Conservation (phyloP, 1,140 invertebrate genomes). For the Zaprionus africanus region DNA sequence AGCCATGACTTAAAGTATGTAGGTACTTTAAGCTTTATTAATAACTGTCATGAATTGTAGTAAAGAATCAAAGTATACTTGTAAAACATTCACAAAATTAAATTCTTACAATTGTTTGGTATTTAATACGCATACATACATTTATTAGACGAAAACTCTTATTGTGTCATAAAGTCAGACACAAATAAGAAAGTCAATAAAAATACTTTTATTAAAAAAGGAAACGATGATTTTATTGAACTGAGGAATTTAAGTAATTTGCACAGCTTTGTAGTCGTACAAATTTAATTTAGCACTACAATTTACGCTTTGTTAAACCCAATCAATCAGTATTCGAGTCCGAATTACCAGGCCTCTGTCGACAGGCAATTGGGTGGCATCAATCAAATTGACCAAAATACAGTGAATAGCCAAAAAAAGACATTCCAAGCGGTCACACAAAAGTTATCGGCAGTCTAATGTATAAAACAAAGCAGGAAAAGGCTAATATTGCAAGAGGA, state of each 20-base stretch:
- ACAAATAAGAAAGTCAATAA: too few species aligned
- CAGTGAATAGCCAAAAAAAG: background rate
- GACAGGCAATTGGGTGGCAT: constrained; percentile 36
- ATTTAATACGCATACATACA: too few species aligned
- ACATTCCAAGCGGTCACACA: background rate
- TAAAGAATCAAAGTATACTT: too few species aligned
- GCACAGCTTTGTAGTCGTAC: background rate
- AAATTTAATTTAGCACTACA: background rate
- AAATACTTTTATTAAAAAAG: background rate
- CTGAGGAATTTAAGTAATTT: background rate
- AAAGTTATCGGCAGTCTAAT: background rate
- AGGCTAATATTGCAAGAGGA: background rate
- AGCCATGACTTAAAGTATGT: constrained; percentile 19
- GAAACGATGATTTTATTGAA: background rate
- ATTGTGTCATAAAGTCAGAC: too few species aligned
- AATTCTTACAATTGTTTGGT: too few species aligned
- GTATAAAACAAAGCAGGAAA: background rate
- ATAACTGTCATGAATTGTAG: background rate
- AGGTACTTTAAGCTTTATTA: background rate
- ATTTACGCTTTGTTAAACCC: background rate
- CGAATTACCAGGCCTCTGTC: constrained; percentile 37
- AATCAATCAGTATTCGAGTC: constrained; percentile 52
- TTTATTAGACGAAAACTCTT: too few species aligned
- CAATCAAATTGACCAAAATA: constrained; percentile 62
- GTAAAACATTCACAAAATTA: too few species aligned